phyloP scores from a whole-genome alignment of 1,140 invertebrate genomes.

The Ceratina japonica region DNA sequence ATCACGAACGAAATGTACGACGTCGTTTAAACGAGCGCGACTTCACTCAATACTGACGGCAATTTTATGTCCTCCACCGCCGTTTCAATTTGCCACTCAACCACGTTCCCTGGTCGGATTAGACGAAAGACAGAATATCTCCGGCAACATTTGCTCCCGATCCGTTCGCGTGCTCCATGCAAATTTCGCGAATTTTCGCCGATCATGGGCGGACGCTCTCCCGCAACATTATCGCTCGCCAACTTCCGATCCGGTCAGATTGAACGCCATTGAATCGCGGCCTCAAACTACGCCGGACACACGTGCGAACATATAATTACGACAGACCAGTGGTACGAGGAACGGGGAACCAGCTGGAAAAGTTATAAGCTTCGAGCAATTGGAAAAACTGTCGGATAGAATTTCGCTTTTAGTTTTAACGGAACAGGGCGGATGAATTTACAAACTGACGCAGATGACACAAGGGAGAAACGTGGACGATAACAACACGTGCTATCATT shows the following conservation, averaged over 20 bases:
- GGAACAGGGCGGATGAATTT: no score
- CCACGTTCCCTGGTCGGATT: neutral
- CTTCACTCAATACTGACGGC: neutral
- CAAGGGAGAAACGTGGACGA: neutral
- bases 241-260: neutral
- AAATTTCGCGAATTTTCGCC: slow-evolving; percentile 9
- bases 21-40: neutral
- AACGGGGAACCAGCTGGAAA: neutral
- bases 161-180: neutral
- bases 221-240: slow-evolving; percentile 4
- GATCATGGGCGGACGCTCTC: neutral
- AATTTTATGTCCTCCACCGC: neutral
- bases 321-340: neutral
- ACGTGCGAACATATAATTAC: slow-evolving; percentile 1
- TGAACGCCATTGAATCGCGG: neutral
- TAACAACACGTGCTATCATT: no score
- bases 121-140: neutral
- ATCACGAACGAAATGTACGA: slow-evolving; percentile 4
- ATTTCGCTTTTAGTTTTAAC: neutral
- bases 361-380: neutral
- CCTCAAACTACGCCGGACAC: neutral
- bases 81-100: neutral
- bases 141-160: neutral
- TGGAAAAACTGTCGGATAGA: neutral
- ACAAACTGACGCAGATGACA: no score